These are phyloP conservation scores for Micromys minutus DNA, from an alignment of 2,113 vertebrate species.

Conservation along the genomic window DNA sequence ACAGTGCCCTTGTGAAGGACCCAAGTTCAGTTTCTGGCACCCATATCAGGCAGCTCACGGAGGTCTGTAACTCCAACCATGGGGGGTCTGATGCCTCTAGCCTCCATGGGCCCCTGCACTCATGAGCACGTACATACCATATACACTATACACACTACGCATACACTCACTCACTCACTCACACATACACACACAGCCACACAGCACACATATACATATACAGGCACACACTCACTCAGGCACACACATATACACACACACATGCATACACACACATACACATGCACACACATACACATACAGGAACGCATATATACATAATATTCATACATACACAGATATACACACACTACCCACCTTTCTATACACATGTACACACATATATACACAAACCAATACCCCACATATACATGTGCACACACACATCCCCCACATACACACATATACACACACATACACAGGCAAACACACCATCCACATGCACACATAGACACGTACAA, in stretches of 20 bases:
- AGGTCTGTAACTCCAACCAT: neutral
- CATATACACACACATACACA: neutral
- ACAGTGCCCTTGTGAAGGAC: neutral
- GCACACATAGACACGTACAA: neutral
- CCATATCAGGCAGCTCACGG: too few relatives aligned
- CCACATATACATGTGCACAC: neutral
- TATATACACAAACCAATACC: neutral
- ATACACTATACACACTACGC: neutral
- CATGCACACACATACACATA: neutral
- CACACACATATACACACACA: neutral
- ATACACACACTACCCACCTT: too few relatives aligned
- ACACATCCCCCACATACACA: too few relatives aligned
- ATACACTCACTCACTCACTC: neutral
- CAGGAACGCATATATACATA: neutral
- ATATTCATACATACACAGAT: neutral
- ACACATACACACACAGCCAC: neutral
- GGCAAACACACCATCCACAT: too few relatives aligned
- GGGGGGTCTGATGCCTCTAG: neutral
- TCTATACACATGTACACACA: too few relatives aligned
- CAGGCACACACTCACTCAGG: neutral
- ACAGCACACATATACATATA: neutral
- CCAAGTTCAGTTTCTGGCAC: neutral
- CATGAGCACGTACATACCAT: too few relatives aligned
- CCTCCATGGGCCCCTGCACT: neutral
- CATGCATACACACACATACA: fast-evolving